A percentile compares a stretch with the other conserved stretches of the same genome.
These are phyloP conservation scores for Dicyema japonicum DNA, from an alignment of 1,140 invertebrate genomes.

Conservation along the genomic window DNA sequence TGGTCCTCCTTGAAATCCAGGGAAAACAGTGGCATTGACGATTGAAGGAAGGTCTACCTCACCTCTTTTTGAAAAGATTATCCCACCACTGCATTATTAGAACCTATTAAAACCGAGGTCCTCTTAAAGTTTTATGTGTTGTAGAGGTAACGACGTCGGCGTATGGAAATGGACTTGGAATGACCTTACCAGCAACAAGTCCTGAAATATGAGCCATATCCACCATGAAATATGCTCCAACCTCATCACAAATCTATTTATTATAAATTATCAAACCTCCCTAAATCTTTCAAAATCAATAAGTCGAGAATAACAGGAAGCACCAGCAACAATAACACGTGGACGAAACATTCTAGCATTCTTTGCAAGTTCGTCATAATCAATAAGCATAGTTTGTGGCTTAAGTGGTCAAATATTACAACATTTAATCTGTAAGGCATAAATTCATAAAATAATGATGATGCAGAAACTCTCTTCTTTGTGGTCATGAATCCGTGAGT, in stretches of 20 bases:
- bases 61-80: slow-evolving; percentile 21
- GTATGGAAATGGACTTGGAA: slow-evolving; percentile 52
- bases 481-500: slow-evolving; percentile 59
- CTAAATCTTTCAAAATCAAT: slow-evolving; percentile 43
- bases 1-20: slow-evolving; percentile 58
- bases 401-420: slow-evolving; percentile 27
- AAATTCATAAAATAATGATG: slow-evolving; percentile 73
- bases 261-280: slow-evolving; percentile 15
- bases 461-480: slow-evolving; percentile 53
- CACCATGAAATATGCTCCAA: slow-evolving; percentile 42
- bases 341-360: slow-evolving; percentile 50
- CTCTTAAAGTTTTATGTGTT: slow-evolving; percentile 58
- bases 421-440: slow-evolving; percentile 60
- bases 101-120: slow-evolving; percentile 37
- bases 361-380: slow-evolving; percentile 47
- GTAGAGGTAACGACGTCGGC: slow-evolving; percentile 62
- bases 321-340: slow-evolving; percentile 48
- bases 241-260: slow-evolving; percentile 35
- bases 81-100: too few relatives aligned
- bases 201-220: slow-evolving; percentile 70
- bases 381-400: slow-evolving; percentile 42
- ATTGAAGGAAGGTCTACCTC: slow-evolving; percentile 29
- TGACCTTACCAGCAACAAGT: slow-evolving; percentile 42
- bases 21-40: slow-evolving; percentile 72
- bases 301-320: slow-evolving; percentile 37